A percentile compares a stretch with the other conserved stretches of the same genome.
phyloP scores from a whole-genome alignment of 2,888 invertebrate genomes.

The Pammene fasciana region DNA sequence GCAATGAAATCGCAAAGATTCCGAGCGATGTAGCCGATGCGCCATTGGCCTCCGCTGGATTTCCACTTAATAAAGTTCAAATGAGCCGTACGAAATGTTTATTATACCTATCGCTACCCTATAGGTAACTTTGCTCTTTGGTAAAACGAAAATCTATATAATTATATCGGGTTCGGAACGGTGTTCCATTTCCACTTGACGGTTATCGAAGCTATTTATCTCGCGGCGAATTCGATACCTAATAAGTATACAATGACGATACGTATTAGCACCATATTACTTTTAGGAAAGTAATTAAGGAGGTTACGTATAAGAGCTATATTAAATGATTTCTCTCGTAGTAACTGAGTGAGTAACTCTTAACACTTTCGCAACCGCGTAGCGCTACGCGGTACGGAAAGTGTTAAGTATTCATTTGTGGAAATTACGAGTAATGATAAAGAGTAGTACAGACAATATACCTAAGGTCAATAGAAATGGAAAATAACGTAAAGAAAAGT shows the following conservation, averaged over 20 bases:
- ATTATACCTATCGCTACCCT: conserved; percentile 57
- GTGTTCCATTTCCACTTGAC: conserved; percentile 51
- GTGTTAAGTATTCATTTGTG: too few species aligned
- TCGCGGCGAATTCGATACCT: conserved; percentile 36
- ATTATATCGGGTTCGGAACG: conserved; percentile 53
- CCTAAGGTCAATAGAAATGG: too few species aligned
- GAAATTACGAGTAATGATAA: too few species aligned
- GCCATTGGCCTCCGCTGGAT: conserved; percentile 55
- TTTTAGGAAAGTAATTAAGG: not conserved
- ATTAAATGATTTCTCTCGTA: not conserved
- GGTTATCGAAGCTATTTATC: conserved; percentile 44
- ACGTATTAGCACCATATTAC: conserved; percentile 1
- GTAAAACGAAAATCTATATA: conserved; percentile 48
- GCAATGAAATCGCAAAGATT: conserved; percentile 30
- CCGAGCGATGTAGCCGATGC: conserved; percentile 48
- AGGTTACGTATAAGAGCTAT: not conserved
- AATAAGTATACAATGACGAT: conserved; percentile 32
- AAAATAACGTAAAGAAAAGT: too few species aligned
- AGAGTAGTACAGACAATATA: too few species aligned
- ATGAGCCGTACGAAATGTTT: conserved; percentile 70
- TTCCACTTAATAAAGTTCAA: conserved; percentile 75
- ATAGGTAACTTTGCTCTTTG: conserved; percentile 47
- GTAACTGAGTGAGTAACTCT: not conserved
- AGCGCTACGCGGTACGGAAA: too few species aligned
- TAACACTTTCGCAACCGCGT: too few species aligned